Percentiles rank a stretch among this genome's conserved stretches.
Conservation (phyloP, 2,888 invertebrate species). For the Acanthosoma haemorrhoidale region DNA sequence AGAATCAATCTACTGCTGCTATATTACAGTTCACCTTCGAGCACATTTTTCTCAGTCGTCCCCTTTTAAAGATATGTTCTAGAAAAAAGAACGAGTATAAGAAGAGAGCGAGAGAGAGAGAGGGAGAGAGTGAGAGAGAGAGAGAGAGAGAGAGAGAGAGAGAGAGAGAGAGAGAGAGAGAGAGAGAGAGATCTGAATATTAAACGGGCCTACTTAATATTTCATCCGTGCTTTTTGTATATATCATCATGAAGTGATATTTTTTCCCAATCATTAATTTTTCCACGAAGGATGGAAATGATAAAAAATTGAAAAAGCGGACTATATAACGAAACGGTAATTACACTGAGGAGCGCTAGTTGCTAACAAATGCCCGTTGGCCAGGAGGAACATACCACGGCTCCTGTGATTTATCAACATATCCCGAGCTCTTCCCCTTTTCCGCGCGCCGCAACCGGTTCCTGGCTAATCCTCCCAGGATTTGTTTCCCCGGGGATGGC, state of each 20-base stretch:
- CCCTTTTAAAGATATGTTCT: not conserved
- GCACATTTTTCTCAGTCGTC: not conserved
- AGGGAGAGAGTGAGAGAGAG: not conserved
- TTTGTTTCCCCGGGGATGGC: conserved; percentile 5
- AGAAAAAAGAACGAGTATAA: not conserved
- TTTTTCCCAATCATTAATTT: not conserved
- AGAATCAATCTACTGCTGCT: not conserved
- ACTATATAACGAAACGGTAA: not conserved
- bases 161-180: not conserved
- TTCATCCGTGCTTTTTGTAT: not conserved
- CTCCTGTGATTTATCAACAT: conserved; percentile 10
- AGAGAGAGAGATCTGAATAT: not conserved
- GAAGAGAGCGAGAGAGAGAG: not conserved
- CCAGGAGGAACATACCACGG: not conserved
- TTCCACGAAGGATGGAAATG: not conserved
- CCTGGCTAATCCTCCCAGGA: not conserved
- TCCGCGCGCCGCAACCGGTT: not conserved
- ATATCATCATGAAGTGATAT: too few species aligned
- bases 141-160: not conserved
- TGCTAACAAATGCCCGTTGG: not conserved
- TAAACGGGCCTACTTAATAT: not conserved
- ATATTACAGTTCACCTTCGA: not conserved
- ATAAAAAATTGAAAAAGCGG: not conserved
- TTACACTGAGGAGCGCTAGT: not conserved
- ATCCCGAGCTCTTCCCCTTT: not conserved